Evolutionary conservation across 2,888 invertebrate species (phyloP), one percentile per base, ranked within the genome.

Genomic region (Calliopum simillimum): DNA sequence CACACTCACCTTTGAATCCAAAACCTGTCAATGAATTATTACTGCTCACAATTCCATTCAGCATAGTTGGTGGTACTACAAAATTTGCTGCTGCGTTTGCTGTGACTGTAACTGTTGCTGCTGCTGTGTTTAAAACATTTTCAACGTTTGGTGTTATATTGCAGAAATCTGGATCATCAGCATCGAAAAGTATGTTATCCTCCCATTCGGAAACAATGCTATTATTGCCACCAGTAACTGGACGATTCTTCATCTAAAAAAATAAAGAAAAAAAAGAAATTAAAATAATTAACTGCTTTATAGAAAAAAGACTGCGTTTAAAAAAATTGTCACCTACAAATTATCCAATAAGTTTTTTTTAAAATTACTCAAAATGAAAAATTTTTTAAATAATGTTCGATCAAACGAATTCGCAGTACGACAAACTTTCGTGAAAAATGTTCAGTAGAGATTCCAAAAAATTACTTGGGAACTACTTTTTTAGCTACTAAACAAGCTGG

Each of bases 81-180:
- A 68, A 61, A 41, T 58, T 66, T 14, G 64, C 3, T 13, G 66
- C 58, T 13, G 62, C 21, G 62, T 12, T 55, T 58, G 51, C 55
- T 25, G n/a, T 56, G 11, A 63, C 69, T 2, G 56, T 51, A 46
- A 65, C 66, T 46, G 49, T 69, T 41, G 69, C 68, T 16, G 49
- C 70, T 41, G 69, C 68, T 16, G 73, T 72, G 69, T 76, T 76
- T 64, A 81, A 66, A 71, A 78, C 79, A 74, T 79, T 76, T 71
- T 75, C 77, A 61, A 71, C 74, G 72, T 74, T 78, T 25, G 79
- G 73, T 41, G 79, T 75, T 21, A 78, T 76, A 73, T 78, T 80
- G 71, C 82, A 83, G 75, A 86, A 86, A 79, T 86, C 86, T 58
- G 86, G 85, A 81, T 86, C 86, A 75, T 86, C 86, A 46, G 83